Evolutionary conservation across 2,113 vertebrate genomes (phyloP), one percentile per base, ranked within the genome.

Genomic region (Mirounga angustirostris): DNA sequence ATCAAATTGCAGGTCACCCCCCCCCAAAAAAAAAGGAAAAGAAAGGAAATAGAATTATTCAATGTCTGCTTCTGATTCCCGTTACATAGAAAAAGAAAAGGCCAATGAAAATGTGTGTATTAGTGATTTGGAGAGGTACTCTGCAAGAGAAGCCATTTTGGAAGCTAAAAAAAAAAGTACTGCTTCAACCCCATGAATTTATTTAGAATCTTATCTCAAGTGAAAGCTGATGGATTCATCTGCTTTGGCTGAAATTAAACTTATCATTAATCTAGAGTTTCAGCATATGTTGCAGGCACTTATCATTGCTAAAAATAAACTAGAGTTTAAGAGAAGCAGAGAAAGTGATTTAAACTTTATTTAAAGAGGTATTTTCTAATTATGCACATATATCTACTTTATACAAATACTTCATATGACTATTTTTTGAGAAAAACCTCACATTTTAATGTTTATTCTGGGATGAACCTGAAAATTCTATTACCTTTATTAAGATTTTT

Each of bases 341-440:
- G 93, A 97, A 97, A 97, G 96, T 96, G 97, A 98, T 98, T 98
- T 98, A 95, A 98, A 98, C 46, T 98, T 98, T 98, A 98, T 98
- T 98, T 98, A 98, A 98, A 97, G 97, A 98, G 92, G 96, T 97
- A 97, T 99, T 99, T 99, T 99, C 96, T 98, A 99, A 98, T 98
- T 97, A 96, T 98, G 98, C 98, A 98, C 98, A 98, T 98, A 97
- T 85, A 93, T 94, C 98, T 98, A 98, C 98, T 99, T 99, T 99
- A 97, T 99, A 98, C 96, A 98, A 96, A 98, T 98, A 98, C 98
- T 99, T 99, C 98, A 97, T 98, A 99, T 96, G 97, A 89, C 92
- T 98, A 97, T 98, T 98, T 98, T 97, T 97, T 98, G 97, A 97
- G 95, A 86, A 67, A 98, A 97, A 97, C 87, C 58, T 98, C 96